A percentile compares a stretch with the other conserved stretches of the same genome.
These are phyloP conservation scores for Ictidomys tridecemlineatus DNA, from an alignment of 2,113 vertebrate species.

Conservation along the genomic window DNA sequence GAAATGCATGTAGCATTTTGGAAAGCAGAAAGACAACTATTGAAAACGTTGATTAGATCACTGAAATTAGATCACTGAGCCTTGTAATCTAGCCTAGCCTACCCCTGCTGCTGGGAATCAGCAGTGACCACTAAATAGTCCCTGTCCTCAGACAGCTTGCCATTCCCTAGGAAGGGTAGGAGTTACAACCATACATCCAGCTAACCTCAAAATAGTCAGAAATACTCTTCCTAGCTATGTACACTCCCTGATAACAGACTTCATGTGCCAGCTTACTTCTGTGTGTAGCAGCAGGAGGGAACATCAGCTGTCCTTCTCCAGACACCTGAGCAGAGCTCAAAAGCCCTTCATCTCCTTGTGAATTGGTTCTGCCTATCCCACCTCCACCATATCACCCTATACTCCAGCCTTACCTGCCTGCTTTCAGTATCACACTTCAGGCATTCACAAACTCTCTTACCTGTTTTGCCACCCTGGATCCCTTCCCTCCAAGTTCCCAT, in stretches of 20 bases:
- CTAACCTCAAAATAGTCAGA: not conserved
- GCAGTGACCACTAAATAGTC: not conserved
- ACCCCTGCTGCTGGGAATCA: not conserved
- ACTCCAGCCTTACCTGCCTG: not conserved
- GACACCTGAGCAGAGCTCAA: not conserved
- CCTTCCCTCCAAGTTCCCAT: not conserved
- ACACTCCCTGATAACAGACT: not conserved
- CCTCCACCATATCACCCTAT: no score
- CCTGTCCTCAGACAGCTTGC: not conserved
- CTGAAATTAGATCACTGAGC: not conserved
- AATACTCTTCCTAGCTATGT: not conserved
- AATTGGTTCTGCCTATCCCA: not conserved
- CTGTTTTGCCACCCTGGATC: not conserved
- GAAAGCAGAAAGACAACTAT: slow-evolving; percentile 7
- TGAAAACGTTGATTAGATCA: slow-evolving; percentile 21
- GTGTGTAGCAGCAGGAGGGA: not conserved
- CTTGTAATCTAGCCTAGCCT: not conserved
- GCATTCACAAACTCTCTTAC: not conserved
- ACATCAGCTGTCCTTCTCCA: not conserved
- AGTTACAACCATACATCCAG: not conserved
- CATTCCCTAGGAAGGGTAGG: not conserved
- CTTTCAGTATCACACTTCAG: not conserved
- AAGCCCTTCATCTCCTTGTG: not conserved
- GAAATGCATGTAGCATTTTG: not conserved
- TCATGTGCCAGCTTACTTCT: not conserved